Base-by-base conservation (phyloP, 1,140 invertebrate genomes). In the Danaus plexippus region DNA sequence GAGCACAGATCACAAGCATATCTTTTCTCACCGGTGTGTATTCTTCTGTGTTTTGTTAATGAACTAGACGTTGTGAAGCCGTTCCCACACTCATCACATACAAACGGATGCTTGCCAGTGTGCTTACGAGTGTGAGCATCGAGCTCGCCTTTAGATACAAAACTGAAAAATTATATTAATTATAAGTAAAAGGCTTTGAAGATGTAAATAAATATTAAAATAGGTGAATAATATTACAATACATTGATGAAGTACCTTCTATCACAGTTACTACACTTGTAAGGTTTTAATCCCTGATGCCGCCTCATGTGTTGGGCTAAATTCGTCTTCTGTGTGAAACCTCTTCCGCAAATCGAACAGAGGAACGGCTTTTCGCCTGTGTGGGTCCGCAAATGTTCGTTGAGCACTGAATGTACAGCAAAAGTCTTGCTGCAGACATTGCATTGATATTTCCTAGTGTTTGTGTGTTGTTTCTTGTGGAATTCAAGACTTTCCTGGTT, bases 1-100 rank as follows among this genome's bases (percentile, higher is more conserved):
- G 92, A 91, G 73, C 96, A 97, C 9, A 94, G 84, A 52, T 97
- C 94, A 79, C 96, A 97, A 13, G 91, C 90, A 73, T 96, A 97
- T 0, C 95, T 95, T 65, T 75, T 61, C 58, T 94, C 93, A 0
- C 93, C 93, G 0, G 93, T 94, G 75, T 98, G 96, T 44, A 75
- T 94, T 88, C 60, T 90, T 88, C 41, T 91, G 84, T 95, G 94
- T 46, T 92, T 91, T 1, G 90, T 89, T 73, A 90, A 88, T 0
- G 90, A 93, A 63, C 92, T 93, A 11, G 92, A 91, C 12, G 93
- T 94, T 1, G 92, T 94, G 70, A 95, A 95, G 9, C 90, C 91
- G 53, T 92, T 90, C 32, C 90, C 89, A 59, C 94, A 95, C 0
- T 92, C 89, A 15, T 92, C 90, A 71, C 94, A 95, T 1, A 93